Base-by-base conservation (phyloP, 2,888 invertebrate species). In the Latheticus oryzae region DNA sequence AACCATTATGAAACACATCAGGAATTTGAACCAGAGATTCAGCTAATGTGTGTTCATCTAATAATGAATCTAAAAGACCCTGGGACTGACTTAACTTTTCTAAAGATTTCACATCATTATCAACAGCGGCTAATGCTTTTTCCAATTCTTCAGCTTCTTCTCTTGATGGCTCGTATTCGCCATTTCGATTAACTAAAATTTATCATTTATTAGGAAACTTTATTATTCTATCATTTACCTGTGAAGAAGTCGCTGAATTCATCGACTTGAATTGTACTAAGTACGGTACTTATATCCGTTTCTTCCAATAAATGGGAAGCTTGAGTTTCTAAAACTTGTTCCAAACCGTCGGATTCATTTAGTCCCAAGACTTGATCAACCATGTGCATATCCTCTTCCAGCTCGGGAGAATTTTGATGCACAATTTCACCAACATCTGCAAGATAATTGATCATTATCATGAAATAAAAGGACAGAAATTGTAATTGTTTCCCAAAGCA, bases 61-160 rank as follows among this genome's bases (percentile, higher is more conserved):
- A 70, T 55, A 85, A 81, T 13, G 87, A 86, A 71, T 88, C 87
- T 42, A 84, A 73, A 55, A 84, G 75, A 53, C 83, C 83, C 59
- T 83, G 83, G 2, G 84, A 79, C 65, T 83, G 82, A 48, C 86
- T 86, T 76, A 86, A 80, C 76, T 87, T 87, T 74, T 88, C 87
- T 68, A 88, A 77, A 54, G 87, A 87, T 76, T 87, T 85, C 11
- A 88, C 86, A 72, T 87, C 87, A 73, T 87, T 87, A 73, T 89
- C 89, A 32, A 90, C 90, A 37, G 87, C 87, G 66, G 89, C 90
- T 61, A 95, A 79, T 4, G 93, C 94, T 57, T 93, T 87, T 74
- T 94, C 93, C 68, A 95, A 79, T 76, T 94, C 94, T 65, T 94
- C 93, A 21, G 92, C 89, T 78, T 95, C 94, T 73, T 92, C 93